A percentile compares a stretch with the other conserved stretches of the same genome.
Evolutionary conservation across 2,888 invertebrate genomes (phyloP).

Genomic region (Napeogenes sylphis): DNA sequence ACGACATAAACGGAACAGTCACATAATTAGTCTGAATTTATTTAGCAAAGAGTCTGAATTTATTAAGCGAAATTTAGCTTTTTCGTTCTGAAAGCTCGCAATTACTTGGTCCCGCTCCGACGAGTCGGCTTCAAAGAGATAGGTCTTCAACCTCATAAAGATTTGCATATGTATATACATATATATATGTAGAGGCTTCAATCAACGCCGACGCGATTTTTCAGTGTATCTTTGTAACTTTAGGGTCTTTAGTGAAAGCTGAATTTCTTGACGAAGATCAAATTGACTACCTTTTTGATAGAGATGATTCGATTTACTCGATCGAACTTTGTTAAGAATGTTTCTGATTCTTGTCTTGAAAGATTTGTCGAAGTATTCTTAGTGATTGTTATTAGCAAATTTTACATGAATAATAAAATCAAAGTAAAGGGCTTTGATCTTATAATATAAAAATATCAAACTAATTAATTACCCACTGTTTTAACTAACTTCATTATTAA

Average conservation of each 20-base stretch:
- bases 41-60: constrained; percentile 6
- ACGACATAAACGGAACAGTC: constrained; percentile 9
- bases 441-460: too few relatives aligned
- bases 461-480: too few relatives aligned
- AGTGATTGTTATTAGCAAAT: background rate
- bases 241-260: constrained; percentile 4
- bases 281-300: constrained; percentile 16
- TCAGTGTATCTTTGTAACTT: constrained; percentile 27
- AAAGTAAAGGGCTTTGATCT: background rate
- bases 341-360: too few relatives aligned
- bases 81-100: constrained; percentile 12
- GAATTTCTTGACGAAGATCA: constrained; percentile 18
- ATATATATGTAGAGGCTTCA: constrained; percentile 30
- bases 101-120: constrained; percentile 18
- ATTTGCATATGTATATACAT: constrained; percentile 30
- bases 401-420: background rate
- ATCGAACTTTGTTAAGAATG: constrained; percentile 7
- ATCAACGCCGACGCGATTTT: constrained; percentile 29
- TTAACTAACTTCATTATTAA: too few relatives aligned
- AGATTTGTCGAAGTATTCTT: background rate
- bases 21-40: constrained; percentile 10
- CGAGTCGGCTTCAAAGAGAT: constrained; percentile 22
- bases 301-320: constrained; percentile 17
- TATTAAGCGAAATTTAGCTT: constrained; percentile 4
- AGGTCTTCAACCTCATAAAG: constrained; percentile 26